phyloP scores from a whole-genome alignment of 2,888 invertebrate genomes.

The Dione juno region DNA sequence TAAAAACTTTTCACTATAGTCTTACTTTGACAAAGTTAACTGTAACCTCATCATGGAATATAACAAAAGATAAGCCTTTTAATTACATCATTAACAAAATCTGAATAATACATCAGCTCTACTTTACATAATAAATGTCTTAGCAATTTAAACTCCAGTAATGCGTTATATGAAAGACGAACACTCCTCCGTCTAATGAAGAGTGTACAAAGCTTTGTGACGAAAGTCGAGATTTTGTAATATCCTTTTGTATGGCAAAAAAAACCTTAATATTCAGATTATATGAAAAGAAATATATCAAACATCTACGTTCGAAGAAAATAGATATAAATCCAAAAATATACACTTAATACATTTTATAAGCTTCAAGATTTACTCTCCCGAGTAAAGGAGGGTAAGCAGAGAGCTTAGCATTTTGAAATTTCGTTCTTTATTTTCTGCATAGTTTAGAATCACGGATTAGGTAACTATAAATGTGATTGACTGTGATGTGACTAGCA shows the following conservation, averaged over 20 bases:
- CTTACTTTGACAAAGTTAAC: no score
- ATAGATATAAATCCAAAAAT: neutral
- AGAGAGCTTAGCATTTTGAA: no score
- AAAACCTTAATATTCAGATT: conserved; percentile 20
- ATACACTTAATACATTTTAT: neutral
- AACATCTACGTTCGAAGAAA: neutral
- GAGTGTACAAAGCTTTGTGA: conserved; percentile 21
- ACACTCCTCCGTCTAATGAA: conserved; percentile 19
- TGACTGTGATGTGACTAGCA: no score
- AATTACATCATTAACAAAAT: neutral
- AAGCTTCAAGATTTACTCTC: no score
- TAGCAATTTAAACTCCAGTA: conserved; percentile 13
- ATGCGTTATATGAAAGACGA: conserved; percentile 15
- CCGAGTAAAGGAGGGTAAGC: no score
- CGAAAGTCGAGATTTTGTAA: conserved; percentile 12
- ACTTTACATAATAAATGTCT: conserved; percentile 17
- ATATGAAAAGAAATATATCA: conserved; percentile 6
- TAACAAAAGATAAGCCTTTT: neutral
- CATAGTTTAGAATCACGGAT: no score
- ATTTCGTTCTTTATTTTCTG: no score
- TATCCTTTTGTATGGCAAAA: conserved; percentile 14
- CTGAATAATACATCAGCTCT: neutral
- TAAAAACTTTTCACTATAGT: no score
- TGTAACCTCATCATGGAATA: neutral
- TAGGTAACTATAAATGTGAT: no score